Evolutionary conservation across 2,797 vertebrate species (phyloP).

Genomic region (Agapornis canus): DNA sequence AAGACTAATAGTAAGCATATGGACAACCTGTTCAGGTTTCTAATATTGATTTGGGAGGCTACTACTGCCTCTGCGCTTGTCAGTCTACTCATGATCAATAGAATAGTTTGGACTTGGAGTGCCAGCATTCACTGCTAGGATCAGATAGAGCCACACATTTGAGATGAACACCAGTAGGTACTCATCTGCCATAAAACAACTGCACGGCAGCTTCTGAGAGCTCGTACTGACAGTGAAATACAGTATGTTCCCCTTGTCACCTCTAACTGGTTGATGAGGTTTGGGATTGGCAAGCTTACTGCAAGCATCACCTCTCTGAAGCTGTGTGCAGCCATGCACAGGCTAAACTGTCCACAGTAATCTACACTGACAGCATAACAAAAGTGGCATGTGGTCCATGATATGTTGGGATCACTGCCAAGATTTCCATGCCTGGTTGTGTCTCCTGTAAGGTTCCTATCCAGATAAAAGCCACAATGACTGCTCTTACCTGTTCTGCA

Average conservation of each 20-base stretch:
- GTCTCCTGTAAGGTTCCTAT: not conserved
- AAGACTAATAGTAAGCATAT: not conserved
- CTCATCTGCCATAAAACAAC: not conserved
- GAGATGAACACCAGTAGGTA: not conserved
- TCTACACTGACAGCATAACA: fast-evolving
- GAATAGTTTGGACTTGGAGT: not conserved
- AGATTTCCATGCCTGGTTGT: not conserved
- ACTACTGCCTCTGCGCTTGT: not conserved
- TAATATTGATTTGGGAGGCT: not conserved
- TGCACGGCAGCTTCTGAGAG: not conserved
- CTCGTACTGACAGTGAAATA: not conserved
- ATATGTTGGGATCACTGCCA: fast-evolving
- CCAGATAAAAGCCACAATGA: not conserved
- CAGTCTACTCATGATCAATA: not conserved
- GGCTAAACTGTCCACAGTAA: not conserved
- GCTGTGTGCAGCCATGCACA: not conserved
- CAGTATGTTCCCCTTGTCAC: not conserved
- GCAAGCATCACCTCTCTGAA: not conserved
- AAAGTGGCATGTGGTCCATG: not conserved
- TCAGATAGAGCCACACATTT: not conserved
- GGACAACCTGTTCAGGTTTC: not conserved
- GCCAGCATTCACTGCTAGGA: not conserved
- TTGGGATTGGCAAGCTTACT: not conserved
- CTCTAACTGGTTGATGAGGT: not conserved
- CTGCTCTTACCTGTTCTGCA: not conserved